A percentile compares a stretch with the other conserved stretches of the same genome.
Conservation (phyloP, 2,888 invertebrate genomes). For the Sarcophaga variegata region DNA sequence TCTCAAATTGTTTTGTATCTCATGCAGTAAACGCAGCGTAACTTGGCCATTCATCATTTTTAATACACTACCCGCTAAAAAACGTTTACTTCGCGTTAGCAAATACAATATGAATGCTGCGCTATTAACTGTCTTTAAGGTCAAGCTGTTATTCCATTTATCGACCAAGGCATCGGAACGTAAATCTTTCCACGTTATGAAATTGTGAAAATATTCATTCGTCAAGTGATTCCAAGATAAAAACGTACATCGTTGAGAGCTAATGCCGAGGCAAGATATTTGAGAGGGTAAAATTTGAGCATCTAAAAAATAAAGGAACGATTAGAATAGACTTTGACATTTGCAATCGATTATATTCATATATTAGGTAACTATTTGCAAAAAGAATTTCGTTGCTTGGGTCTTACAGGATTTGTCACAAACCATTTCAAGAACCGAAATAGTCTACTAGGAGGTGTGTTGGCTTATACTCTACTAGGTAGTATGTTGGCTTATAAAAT, state of each 20-base stretch:
- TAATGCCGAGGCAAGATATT: conserved; percentile 91
- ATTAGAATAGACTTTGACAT: conserved; percentile 6
- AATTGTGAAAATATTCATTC: conserved; percentile 90
- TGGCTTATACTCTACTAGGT: too few species aligned
- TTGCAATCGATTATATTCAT: background rate
- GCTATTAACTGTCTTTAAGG: conserved; percentile 84
- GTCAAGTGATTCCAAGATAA: conserved; percentile 91
- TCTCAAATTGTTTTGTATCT: conserved; percentile 87
- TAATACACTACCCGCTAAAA: conserved; percentile 91
- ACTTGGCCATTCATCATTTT: conserved; percentile 94
- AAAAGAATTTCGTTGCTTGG: too few species aligned
- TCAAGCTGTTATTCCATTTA: conserved; percentile 89
- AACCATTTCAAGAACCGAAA: too few species aligned
- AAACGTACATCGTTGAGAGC: conserved; percentile 91
- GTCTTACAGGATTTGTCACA: too few species aligned
- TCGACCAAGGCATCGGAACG: conserved; percentile 88
- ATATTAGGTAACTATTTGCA: background rate
- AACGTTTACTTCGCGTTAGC: conserved; percentile 90
- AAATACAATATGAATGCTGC: conserved; percentile 86
- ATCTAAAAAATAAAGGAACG: conserved; percentile 82
- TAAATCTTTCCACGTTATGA: conserved; percentile 95
- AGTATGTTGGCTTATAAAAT: too few species aligned
- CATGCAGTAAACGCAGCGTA: conserved; percentile 90
- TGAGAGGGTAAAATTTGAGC: conserved; percentile 86
- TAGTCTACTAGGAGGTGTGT: too few species aligned